Evolutionary conservation across 2,113 vertebrate genomes (phyloP), one percentile per base, ranked within the genome.

Genomic region (Accipiter virgatus): DNA sequence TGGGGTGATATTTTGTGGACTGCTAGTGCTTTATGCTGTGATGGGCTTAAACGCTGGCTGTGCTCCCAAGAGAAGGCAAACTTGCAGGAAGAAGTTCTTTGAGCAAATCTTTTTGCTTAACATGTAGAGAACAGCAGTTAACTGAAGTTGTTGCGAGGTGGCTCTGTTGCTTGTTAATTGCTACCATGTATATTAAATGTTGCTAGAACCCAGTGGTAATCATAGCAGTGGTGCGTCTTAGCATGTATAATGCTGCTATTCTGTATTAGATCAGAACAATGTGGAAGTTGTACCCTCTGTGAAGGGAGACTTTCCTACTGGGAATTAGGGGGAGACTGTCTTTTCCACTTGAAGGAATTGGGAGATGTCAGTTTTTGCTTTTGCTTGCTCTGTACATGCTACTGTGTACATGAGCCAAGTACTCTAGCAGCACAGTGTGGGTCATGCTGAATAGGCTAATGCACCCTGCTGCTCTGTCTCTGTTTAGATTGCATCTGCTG

Each of bases 121-220:
- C 3, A 14, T 2, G 1, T 34, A 0, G 2, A 40, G 45, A 23
- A 81, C 32, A 12, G 4, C 4, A 1, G 12, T 14, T 3, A 31
- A 15, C 13, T 2, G 32, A 34, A 42, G n/a, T 3, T 7, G 23
- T 5, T 26, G 87, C n/a, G 43, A 5, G 7, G 77, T 71, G 26
- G 3, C 53, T 38, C 47, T 67, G 18, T 43, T 50, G 34, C 19
- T 43, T 6, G 7, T 4, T 7, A 3, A 2, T 21, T 13, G 36
- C 29, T 72, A 13, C 6, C 19, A 53, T 25, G 11, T 47, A 5
- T 29, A 7, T 5, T 5, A 43, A 45, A 16, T 3, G 40, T 5
- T 59, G 19, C 47, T 6, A 3, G 59, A 61, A 3, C 4, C 15
- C 31, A 20, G 7, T 12, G 40, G 40, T 3, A 3, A 10, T 16